Evolutionary conservation across 2,888 invertebrate species (phyloP), one percentile per base, ranked within the genome.

Genomic region (Parapristionchus giblindavisi): DNA sequence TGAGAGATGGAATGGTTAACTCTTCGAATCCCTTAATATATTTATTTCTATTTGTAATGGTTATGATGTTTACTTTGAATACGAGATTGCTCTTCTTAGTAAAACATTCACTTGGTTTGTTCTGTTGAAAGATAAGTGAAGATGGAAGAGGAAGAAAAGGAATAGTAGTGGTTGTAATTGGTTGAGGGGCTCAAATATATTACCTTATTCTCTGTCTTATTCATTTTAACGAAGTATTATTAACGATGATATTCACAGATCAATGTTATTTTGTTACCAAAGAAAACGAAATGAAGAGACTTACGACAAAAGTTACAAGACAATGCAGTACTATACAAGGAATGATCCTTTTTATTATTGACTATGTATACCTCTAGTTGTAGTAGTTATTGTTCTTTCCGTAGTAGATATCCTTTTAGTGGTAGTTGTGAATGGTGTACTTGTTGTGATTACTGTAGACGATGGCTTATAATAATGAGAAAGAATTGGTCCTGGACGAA

Each of bases 21-120:
- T 71, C 71, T 29, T 71, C 71, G 71, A 56, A 71, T 36, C 71
- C 71, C 58, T 58, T 1, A 34, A 68, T 11, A 27, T 8, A 29
- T 36, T 32, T 48, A 48, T 29, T 38, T 14, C 5, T 61, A n/a
- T 38, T 58, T 29, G 34, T 8, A 36, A 36, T 17, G 27, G n/a
- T 14, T 27, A 24, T 29, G 14, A 29, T 27, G 60, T 32, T 29
- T 3, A 24, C 68, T 52, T 68, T 68, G 51, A 68, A 40, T 11
- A 68, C 68, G n/a, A 52, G 21, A 34, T 52, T 48, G 24, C 32
- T 4, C 34, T 27, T 68, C 52, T 52, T 36, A 3, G 68, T 32
- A 52, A 68, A 68, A 21, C 68, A 68, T 3, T 68, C 40, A 52
- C 8, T 21, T 5, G 48, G 51, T 5, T 52, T 48, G 51, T 34